Evolutionary conservation across 2,888 invertebrate genomes (phyloP), one percentile per base, ranked within the genome.

Genomic region (Drosophila gaucha): DNA sequence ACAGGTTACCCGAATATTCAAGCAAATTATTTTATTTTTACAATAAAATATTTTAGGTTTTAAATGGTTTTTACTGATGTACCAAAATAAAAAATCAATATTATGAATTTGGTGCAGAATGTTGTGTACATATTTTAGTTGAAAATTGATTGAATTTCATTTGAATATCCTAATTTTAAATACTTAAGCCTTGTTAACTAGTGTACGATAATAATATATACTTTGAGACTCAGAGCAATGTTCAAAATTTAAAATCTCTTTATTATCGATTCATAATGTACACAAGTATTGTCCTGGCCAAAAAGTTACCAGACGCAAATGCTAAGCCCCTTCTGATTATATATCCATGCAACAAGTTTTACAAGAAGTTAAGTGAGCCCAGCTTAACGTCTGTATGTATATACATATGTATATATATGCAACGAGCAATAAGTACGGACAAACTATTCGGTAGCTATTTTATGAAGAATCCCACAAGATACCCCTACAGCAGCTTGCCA

Each of bases 321-420:
- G 28, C 6, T 44, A 8, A 28, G 28, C 18, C 2, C 12, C 3
- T 33, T 10, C 28, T 46, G 8, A 36, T 35, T 16, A 28, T n/a
- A 10, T 28, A n/a, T 14, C 3, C 47, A 5, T 49, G 67, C 63
- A 64, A 64, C 75, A 74, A 78, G 59, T 77, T 59, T 8, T n/a
- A 3, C 35, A 18, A 18, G n/a, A 16, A 56, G 36, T 30, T 44
- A n/a, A 38, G 30, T 41, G 39, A 60, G 58, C 51, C 24, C 28
- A 14, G 16, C 28, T 41, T 16, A 22, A 39, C 12, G 28, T 18
- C 30, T 10, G 18, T 22, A 38, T 31, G 54, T 18, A 38, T 24
- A 28, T 18, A 14, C 9, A 14, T 14, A 5, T 24, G 14, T 14
- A 14, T 2, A 1, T 1, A 10, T 3, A 12, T 12, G 20, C 12